A percentile compares a stretch with the other conserved stretches of the same genome.
phyloP scores from a whole-genome alignment of 2,888 invertebrate species.

The Stratiomys singularior region DNA sequence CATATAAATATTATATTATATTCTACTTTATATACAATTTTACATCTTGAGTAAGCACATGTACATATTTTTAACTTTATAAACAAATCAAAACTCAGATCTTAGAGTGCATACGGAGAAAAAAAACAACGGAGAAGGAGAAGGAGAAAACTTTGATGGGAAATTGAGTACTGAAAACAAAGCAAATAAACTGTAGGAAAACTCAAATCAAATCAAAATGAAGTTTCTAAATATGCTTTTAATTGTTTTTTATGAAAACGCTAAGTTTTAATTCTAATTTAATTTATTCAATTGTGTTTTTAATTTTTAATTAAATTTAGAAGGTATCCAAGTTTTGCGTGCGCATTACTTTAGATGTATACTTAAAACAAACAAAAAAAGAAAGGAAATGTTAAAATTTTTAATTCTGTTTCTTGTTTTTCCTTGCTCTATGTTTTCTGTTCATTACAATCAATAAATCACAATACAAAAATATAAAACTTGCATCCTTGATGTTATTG shows the following conservation, averaged over 20 bases:
- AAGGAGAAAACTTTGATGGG: background rate
- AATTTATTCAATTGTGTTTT: slow-evolving; percentile 25
- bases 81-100: slow-evolving; percentile 12
- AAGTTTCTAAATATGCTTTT: slow-evolving; percentile 21
- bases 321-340: background rate
- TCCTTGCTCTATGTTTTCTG: slow-evolving; percentile 32
- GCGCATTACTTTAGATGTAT: slow-evolving; percentile 29
- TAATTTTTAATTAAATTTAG: background rate
- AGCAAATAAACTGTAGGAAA: background rate
- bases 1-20: slow-evolving; percentile 23
- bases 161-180: too few relatives aligned
- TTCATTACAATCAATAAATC: slow-evolving; percentile 31
- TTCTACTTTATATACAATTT: slow-evolving; percentile 36
- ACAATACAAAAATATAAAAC: slow-evolving; percentile 16
- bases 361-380: slow-evolving; percentile 14
- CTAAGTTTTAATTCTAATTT: slow-evolving; percentile 31
- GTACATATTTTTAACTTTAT: slow-evolving; percentile 36
- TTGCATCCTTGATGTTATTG: too few relatives aligned
- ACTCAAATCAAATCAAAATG: slow-evolving; percentile 6
- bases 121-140: background rate
- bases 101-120: slow-evolving; percentile 8
- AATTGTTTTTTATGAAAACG: slow-evolving; percentile 29
- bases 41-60: slow-evolving; percentile 25
- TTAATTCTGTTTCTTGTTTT: slow-evolving; percentile 34
- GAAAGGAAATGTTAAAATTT: slow-evolving; percentile 5